phyloP scores from a whole-genome alignment of 2,888 invertebrate species.

The Diaprepes abbreviatus region DNA sequence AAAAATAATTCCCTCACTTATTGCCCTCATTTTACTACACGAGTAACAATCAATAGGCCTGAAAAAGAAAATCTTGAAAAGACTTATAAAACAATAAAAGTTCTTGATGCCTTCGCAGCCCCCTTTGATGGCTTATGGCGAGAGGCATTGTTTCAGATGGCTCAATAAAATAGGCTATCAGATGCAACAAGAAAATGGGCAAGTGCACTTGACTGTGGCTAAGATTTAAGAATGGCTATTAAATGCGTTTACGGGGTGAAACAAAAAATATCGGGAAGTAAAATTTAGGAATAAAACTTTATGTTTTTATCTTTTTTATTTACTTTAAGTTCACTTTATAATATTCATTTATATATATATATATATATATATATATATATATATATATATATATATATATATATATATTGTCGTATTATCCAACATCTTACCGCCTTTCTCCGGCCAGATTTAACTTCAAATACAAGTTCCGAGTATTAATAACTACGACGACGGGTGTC shows the following conservation, averaged over 20 bases:
- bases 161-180: slow-evolving; percentile 59
- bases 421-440: too few species aligned
- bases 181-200: slow-evolving; percentile 39
- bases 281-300: not conserved
- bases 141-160: slow-evolving; percentile 57
- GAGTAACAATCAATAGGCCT: slow-evolving; percentile 4
- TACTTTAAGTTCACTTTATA: too few species aligned
- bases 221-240: slow-evolving; percentile 4
- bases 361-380: slow-evolving; percentile 19
- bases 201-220: slow-evolving; percentile 46
- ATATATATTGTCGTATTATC: too few species aligned
- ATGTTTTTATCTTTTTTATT: too few species aligned
- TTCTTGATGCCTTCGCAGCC: slow-evolving; percentile 34
- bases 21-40: not conserved
- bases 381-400: slow-evolving; percentile 26
- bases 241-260: not conserved
- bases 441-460: too few species aligned
- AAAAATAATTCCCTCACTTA: not conserved
- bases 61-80: not conserved
- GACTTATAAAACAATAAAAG: slow-evolving; percentile 26
- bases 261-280: not conserved
- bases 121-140: slow-evolving; percentile 20
- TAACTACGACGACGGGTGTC: too few species aligned
- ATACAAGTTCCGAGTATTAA: too few species aligned
- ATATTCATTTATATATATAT: too few species aligned